A percentile compares a stretch with the other conserved stretches of the same genome.
Conservation (phyloP, 2,113 vertebrate species). For the Xiphias gladius region DNA sequence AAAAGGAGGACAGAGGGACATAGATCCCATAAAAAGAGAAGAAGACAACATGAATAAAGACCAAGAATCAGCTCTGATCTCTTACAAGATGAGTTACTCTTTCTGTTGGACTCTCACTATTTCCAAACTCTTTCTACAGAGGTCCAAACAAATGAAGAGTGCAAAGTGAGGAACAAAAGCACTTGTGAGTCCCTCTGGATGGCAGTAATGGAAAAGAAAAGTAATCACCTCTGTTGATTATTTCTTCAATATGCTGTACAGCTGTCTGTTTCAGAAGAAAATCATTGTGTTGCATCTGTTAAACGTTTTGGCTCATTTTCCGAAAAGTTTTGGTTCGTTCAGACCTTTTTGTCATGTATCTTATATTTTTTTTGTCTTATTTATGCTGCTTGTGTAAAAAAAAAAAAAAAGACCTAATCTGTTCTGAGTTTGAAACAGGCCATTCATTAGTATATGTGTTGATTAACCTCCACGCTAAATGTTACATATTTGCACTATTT, state of each 20-base stretch:
- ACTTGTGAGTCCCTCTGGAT: conserved; percentile 49
- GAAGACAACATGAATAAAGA: not conserved
- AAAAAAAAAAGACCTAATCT: conserved; percentile 56
- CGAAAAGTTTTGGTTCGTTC: conserved; percentile 37
- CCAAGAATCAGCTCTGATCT: conserved; percentile 13
- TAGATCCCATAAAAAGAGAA: not conserved
- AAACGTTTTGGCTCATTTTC: conserved; percentile 27
- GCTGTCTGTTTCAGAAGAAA: conserved; percentile 28
- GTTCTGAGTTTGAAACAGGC: conserved; percentile 41
- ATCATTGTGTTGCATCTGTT: not conserved
- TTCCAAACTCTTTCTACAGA: conserved; percentile 15
- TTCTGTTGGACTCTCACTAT: conserved; percentile 36
- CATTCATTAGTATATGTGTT: conserved; percentile 49
- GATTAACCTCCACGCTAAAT: conserved; percentile 32
- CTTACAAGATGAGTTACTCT: conserved; percentile 8
- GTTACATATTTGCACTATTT: conserved; percentile 46
- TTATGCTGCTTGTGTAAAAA: conserved; percentile 34
- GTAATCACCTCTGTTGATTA: conserved; percentile 44
- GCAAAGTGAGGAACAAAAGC: conserved; percentile 57
- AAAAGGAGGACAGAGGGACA: conserved; percentile 1
- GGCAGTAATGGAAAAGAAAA: conserved; percentile 63
- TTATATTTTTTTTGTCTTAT: not conserved
- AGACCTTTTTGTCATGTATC: conserved; percentile 22
- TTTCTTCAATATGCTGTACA: conserved; percentile 49
- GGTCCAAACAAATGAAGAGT: conserved; percentile 47